Evolutionary conservation across 2,113 vertebrate species (phyloP), one percentile per base, ranked within the genome.

Genomic region (Cebus imitator): DNA sequence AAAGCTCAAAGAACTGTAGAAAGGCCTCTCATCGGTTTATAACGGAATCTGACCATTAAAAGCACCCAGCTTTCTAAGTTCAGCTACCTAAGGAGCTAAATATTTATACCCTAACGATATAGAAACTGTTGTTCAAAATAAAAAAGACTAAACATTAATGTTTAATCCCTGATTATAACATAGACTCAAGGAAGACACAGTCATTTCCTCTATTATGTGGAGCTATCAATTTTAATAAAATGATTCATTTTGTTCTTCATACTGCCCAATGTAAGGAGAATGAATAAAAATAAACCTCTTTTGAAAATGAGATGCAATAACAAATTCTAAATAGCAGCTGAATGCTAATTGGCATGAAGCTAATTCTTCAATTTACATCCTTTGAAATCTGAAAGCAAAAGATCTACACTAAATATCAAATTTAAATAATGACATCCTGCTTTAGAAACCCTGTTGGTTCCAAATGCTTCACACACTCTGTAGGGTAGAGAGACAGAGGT

Each of bases 261-360:
- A 81, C 55, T 81, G 78, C 95, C 87, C 45, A 78, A 96, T 93
- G 45, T 73, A 61, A 14, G 61, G 40, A 80, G 55, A 90, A 79
- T 80, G 90, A 97, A 87, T 88, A 55, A 81, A 94, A 96, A 97
- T 94, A 91, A 95, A 84, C 21, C 70, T 48, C 68, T 97, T 40
- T 84, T 84, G 91, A 96, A 97, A 80, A 17, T 89, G 87, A 96
- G 90, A 87, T 85, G 87, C 82, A 86, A 35, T 66, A 90, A 90
- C 91, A 80, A 97, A 95, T 76, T 97, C 96, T 87, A 97, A 96
- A 91, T 83, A 98, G 91, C 91, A 95, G 32, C 92, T 87, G 61
- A 78, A 91, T 95, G 80, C 57, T 96, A 97, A 96, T 92, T 92
- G 87, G 87, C 27, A 76, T 25, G 35, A 87, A 90, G 78, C 73